phyloP scores from a whole-genome alignment of 2,888 invertebrate species.

The Watsonalla binaria region DNA sequence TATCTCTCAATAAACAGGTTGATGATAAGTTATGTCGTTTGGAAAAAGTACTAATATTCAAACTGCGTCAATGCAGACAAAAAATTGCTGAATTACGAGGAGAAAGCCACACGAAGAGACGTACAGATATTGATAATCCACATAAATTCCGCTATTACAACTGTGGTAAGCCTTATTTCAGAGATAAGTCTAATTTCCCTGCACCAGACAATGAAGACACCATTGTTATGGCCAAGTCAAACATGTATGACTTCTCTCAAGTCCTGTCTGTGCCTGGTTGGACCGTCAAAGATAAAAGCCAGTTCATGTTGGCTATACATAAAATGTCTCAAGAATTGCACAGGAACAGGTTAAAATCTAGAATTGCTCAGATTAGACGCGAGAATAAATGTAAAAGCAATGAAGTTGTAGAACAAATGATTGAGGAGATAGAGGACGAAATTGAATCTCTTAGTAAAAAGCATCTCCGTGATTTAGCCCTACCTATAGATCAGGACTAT shows the following conservation, averaged over 20 bases:
- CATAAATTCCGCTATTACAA: slow-evolving; percentile 44
- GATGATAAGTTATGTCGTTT: slow-evolving; percentile 49
- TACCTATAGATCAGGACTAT: slow-evolving; percentile 63
- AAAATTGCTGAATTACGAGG: slow-evolving; percentile 35
- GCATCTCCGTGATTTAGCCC: slow-evolving; percentile 40
- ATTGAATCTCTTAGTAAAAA: slow-evolving; percentile 31
- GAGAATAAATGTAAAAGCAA: slow-evolving; percentile 14
- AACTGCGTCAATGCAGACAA: slow-evolving; percentile 50
- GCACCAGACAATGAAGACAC: slow-evolving; percentile 81
- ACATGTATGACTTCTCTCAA: slow-evolving; percentile 68
- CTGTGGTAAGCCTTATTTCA: slow-evolving; percentile 83
- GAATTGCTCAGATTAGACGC: slow-evolving; percentile 35
- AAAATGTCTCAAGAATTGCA: slow-evolving; percentile 43
- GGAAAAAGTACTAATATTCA: slow-evolving; percentile 39
- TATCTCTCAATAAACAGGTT: slow-evolving; percentile 55
- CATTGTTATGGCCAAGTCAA: slow-evolving; percentile 43
- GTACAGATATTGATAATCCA: slow-evolving; percentile 15
- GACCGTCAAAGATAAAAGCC: slow-evolving; percentile 78
- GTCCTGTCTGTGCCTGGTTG: slow-evolving; percentile 67
- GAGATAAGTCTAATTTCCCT: slow-evolving; percentile 74
- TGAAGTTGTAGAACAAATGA: slow-evolving; percentile 17
- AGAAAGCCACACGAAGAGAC: not conserved
- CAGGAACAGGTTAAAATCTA: slow-evolving; percentile 28
- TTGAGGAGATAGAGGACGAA: slow-evolving; percentile 29
- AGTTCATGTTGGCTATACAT: slow-evolving; percentile 68